These are phyloP conservation scores for Halichondria panicea DNA, from an alignment of 37 sponge, comb jelly and placozoan species.

Conservation along the genomic window DNA sequence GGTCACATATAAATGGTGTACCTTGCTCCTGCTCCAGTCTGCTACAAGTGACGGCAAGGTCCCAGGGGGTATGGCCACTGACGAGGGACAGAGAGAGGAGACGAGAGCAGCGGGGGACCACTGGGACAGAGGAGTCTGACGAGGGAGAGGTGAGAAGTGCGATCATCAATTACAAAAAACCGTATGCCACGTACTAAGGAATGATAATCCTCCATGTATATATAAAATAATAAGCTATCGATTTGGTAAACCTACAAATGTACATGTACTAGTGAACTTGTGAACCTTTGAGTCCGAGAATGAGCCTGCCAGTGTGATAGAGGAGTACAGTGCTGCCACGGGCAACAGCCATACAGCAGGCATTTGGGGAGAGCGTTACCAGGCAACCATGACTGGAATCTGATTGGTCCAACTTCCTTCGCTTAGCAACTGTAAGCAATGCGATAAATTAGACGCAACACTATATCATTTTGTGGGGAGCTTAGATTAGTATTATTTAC, in stretches of 20 bases:
- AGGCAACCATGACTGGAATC: neutral
- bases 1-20: neutral
- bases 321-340: conserved; percentile 2
- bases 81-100: conserved; percentile 47
- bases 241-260: neutral
- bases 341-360: conserved; percentile 43
- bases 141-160: neutral
- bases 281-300: conserved; percentile 34
- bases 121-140: conserved; percentile 19
- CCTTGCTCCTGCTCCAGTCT: conserved; percentile 1
- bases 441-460: no score
- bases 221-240: neutral
- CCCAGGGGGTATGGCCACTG: conserved; percentile 37
- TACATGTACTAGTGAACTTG: no score
- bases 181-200: neutral
- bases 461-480: no score
- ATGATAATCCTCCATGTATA: no score
- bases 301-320: conserved; percentile 4
- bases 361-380: conserved; percentile 49
- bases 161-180: neutral
- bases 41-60: conserved; percentile 45
- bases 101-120: conserved; percentile 20
- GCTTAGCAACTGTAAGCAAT: no score
- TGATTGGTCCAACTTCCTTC: neutral
- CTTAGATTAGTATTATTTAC: no score